Evolutionary conservation across 1,140 invertebrate species (phyloP), one percentile per base, ranked within the genome.

Genomic region (Drosophila sulfurigaster): DNA sequence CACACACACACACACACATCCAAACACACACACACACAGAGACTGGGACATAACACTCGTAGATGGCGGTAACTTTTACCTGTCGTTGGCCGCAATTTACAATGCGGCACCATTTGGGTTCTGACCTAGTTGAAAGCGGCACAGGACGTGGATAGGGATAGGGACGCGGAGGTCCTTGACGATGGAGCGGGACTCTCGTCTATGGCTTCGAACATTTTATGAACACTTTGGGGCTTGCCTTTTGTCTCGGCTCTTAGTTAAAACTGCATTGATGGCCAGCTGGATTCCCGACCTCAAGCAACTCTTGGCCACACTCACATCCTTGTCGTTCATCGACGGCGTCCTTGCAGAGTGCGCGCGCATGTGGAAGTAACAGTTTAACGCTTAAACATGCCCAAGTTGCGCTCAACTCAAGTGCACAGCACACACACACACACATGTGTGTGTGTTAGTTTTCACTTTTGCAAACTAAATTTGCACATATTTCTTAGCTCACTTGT

Each of bases 311-410:
- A 41, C 35, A n/a, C 28, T n/a, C 41, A 41, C 46, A 41, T 51
- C 32, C 28, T 63, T 51, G n/a, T 25, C 38, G 15, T 20, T 43
- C 38, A 10, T 20, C 52, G 11, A 13, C 43, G 8, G 28, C 43
- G 45, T 38, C 52, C 35, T 46, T n/a, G 52, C 38, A 38, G 28
- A 60, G 60, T 71, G 68, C 60, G 60, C 68, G 73, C 60, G 73
- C 80, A 82, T 88, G 83, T 83, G 83, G 83, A 87, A 87, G 80
- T 87, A 88, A 83, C 82, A 88, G 82, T 87, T 86, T 88, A 88
- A 81, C 83, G 82, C 83, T 87, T 73, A 82, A 88, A 88, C 83
- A 88, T 82, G 83, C 80, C 83, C 82, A 83, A 87, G 82, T 79
- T 88, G 77, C 49, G 73, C 63, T 76, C 83, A 75, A 51, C 64